Conservation (phyloP, 2,888 invertebrate genomes). For the Dryobota labecula region DNA sequence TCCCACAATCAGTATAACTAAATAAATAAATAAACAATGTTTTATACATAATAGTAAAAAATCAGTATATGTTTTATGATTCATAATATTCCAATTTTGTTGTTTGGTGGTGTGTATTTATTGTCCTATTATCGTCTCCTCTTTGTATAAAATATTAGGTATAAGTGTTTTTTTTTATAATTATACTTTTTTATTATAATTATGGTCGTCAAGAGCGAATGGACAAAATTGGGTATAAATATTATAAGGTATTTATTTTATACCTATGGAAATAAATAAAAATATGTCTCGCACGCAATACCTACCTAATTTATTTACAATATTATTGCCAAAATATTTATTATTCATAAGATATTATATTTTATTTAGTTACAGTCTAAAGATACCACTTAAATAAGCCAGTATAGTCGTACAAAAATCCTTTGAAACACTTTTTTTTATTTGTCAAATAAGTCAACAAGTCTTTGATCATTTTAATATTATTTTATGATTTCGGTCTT, state of each 20-base stretch:
- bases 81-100: no score
- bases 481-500: neutral
- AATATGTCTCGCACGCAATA: neutral
- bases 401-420: constrained; percentile 21
- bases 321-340: constrained; percentile 14
- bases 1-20: no score
- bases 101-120: no score
- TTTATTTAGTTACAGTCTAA: neutral
- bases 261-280: neutral
- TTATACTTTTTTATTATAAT: neutral
- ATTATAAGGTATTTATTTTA: neutral
- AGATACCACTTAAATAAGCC: neutral
- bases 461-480: neutral
- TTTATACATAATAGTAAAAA: no score
- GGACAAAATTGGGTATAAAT: neutral
- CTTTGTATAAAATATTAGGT: neutral
- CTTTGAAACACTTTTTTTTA: constrained; percentile 7
- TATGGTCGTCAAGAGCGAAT: neutral
- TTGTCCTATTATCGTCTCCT: no score
- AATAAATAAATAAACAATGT: no score
- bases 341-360: neutral
- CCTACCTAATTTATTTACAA: neutral
- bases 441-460: neutral
- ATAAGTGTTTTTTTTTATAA: constrained; percentile 10
- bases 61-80: no score